Evolutionary conservation across 2,113 vertebrate genomes (phyloP), one percentile per base, ranked within the genome.

Genomic region (Suncus etruscus): DNA sequence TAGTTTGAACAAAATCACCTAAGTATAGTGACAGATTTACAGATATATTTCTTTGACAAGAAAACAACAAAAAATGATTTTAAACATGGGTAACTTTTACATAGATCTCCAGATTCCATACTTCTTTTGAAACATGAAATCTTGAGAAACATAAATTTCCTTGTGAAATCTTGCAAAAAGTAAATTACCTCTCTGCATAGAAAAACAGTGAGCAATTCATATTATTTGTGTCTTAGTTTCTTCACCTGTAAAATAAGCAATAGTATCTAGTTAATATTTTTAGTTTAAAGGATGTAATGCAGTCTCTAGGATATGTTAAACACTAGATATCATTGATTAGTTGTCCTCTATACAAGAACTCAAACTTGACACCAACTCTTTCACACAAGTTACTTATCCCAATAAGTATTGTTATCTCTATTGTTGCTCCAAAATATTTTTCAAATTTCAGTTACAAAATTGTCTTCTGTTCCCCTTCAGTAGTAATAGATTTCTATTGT

Each of bases 61-160:
- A 63, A 94, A 88, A 8, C 18, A 61, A 61, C 54, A 69, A 47
- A 93, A 86, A 86, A 6, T 58, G 61, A n/a, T 47, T 88, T 83
- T 90, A 84, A 87, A 75, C 15, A 89, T 32, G 25, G 8, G 61
- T 20, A 91, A 54, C 0, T 91, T 88, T 82, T 16, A 78, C 5
- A 73, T 11, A 81, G 87, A 82, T 8, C 61, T 7, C 3, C 77
- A 65, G 8, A 25, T 84, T 69, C 39, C 11, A 70, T 0, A 54
- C 1, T 77, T 90, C 6, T 48, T 79, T 94, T n/a, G 73, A 90
- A 84, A 14, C 54, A 54, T 54, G 54, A 54, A 54, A 54, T 54
- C 54, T 16, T 54, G 54, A 54, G 54, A 65, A 65, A 25, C 16
- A 18, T 65, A 22, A 22, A 54, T 12, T 54, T 54, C 18, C 4